These are phyloP conservation scores for Danio rerio DNA, from an alignment of 2,113 vertebrate species.

Conservation along the genomic window GRCz12tu NC_133191.1:43347001-43347500, in stretches of 20 bases:
- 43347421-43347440: no score
- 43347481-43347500: no score
- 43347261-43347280: background rate
- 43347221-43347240: background rate
- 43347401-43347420: no score
- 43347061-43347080: constrained; percentile 14
- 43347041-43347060: background rate
- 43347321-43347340: background rate
- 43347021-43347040: background rate
- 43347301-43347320: background rate
- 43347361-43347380: background rate
- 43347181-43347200: background rate
- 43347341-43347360: background rate
- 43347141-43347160: background rate
- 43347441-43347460: no score
- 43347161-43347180: background rate
- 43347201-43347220: background rate
- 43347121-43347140: background rate
- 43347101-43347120: constrained; percentile 10
- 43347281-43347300: background rate
- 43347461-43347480: no score
- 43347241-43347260: background rate
- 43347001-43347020: constrained; percentile 4
- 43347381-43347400: no score
- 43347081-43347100: background rate